Base-by-base conservation (phyloP, 2,113 vertebrate genomes). In the Asarcornis scutulata region DNA sequence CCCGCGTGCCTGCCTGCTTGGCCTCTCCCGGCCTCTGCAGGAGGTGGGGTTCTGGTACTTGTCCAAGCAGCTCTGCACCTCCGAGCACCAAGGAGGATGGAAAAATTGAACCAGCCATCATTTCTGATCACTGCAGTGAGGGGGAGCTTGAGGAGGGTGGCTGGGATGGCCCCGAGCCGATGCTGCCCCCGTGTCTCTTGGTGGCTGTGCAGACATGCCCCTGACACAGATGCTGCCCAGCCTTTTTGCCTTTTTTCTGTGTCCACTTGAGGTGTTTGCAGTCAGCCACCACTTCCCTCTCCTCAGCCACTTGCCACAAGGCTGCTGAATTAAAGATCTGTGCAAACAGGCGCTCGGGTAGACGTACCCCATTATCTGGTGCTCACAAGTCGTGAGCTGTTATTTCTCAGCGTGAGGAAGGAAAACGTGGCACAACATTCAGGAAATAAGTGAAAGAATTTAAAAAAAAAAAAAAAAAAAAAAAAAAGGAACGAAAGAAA, bases 131-230 rank as follows among this genome's bases (percentile, higher is more conserved):
- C 20, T 1, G 5, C 38, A 34, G 73, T 2, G 2, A 76, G 18
- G 34, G 34, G 32, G 63, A 83, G 40, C n/a, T 66, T 13, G 62
- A 0, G 1, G 38, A 48, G 17, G 55, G 32, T 0, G 3, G 36
- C 62, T 31, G 3, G 2, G 2, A 60, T 29, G 0, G 27, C 11
- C 52, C 11, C 0, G 0, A 77, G 9, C 59, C 2, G 2, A 27
- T 0, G 20, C 62, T 79, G 82, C 29, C 53, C 50, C 50, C 53
- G 55, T 72, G 67, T 9, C 68, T 27, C 89, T 11, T 9, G 21
- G 17, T 1, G 6, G 26, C 68, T 80, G 78, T 34, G 21, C 0
- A 5, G 31, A 17, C 15, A 15, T 16, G 29, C 38, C 75, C 76
- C 64, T 75, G 17, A 42, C 22, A 63, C 73, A 53, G 68, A 34